These are phyloP conservation scores for Drosophila serrata DNA, from an alignment of 1,140 invertebrate species.

Conservation along the genomic window DNA sequence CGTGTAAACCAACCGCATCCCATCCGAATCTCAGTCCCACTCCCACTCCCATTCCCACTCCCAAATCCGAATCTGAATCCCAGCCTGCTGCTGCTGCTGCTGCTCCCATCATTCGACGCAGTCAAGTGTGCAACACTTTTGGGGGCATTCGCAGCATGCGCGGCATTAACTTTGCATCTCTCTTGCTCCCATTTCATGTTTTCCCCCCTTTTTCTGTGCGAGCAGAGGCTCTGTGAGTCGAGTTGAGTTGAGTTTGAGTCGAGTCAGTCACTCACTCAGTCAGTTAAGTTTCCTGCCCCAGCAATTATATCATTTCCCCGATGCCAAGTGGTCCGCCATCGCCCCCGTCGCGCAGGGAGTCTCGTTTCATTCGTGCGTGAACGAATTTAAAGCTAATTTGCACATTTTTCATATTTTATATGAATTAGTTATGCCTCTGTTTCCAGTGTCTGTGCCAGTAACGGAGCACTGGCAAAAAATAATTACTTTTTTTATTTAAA, in stretches of 20 bases:
- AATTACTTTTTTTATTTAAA: no score
- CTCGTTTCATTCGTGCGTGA: slow-evolving; percentile 74
- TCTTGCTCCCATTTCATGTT: not conserved
- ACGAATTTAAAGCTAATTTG: slow-evolving; percentile 76
- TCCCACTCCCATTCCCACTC: not conserved
- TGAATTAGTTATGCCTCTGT: slow-evolving; percentile 5
- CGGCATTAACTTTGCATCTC: slow-evolving; percentile 60
- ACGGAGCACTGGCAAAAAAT: not conserved
- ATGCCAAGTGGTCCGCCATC: slow-evolving; percentile 38
- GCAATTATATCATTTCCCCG: slow-evolving; percentile 81
- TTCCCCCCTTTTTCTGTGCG: slow-evolving; percentile 1
- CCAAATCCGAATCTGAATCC: not conserved
- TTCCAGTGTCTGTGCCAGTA: slow-evolving; percentile 14
- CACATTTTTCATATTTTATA: slow-evolving; percentile 54
- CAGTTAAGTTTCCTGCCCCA: slow-evolving; percentile 78
- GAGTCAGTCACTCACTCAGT: slow-evolving; percentile 74
- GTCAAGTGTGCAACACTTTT: slow-evolving; percentile 78
- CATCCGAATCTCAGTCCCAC: slow-evolving; percentile 7
- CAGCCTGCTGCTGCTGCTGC: slow-evolving; percentile 14
- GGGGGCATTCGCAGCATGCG: slow-evolving; percentile 48
- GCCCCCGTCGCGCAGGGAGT: not conserved
- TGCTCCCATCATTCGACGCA: slow-evolving; percentile 51
- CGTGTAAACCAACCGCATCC: slow-evolving; percentile 37
- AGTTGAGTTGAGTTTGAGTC: slow-evolving; percentile 50
- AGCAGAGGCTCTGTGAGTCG: not conserved